These are phyloP conservation scores for Melanaphis sacchari DNA, from an alignment of 1,140 invertebrate species.

Conservation along the genomic window DNA sequence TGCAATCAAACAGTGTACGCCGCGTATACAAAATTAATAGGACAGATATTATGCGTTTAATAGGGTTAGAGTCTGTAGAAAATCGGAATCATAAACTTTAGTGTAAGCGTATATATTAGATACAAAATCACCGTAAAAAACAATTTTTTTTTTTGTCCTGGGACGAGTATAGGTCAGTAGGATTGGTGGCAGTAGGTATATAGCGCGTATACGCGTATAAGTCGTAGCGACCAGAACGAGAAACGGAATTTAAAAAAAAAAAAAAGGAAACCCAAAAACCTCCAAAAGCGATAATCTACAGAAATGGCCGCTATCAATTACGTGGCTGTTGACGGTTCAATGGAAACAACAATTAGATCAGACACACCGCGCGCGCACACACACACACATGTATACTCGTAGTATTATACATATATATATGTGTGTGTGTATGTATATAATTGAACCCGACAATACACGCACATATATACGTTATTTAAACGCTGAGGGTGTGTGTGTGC, in stretches of 20 bases:
- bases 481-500: neutral
- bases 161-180: neutral
- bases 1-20: neutral
- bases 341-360: constrained; percentile 35
- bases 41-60: neutral
- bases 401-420: too few species aligned
- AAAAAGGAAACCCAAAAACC: neutral
- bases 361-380: neutral
- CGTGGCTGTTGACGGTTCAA: constrained; percentile 4
- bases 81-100: neutral
- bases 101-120: neutral
- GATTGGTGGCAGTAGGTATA: neutral
- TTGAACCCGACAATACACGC: neutral
- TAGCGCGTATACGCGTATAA: neutral
- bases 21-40: neutral
- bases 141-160: neutral
- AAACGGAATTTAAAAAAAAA: neutral
- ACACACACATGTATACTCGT: neutral
- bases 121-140: neutral
- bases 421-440: neutral
- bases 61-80: neutral
- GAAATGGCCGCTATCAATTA: constrained; percentile 28
- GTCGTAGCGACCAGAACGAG: neutral
- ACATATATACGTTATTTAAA: neutral
- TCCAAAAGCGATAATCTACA: constrained; percentile 23